Base-by-base conservation (phyloP, 2,113 vertebrate genomes). In the Oryzias woworae region DNA sequence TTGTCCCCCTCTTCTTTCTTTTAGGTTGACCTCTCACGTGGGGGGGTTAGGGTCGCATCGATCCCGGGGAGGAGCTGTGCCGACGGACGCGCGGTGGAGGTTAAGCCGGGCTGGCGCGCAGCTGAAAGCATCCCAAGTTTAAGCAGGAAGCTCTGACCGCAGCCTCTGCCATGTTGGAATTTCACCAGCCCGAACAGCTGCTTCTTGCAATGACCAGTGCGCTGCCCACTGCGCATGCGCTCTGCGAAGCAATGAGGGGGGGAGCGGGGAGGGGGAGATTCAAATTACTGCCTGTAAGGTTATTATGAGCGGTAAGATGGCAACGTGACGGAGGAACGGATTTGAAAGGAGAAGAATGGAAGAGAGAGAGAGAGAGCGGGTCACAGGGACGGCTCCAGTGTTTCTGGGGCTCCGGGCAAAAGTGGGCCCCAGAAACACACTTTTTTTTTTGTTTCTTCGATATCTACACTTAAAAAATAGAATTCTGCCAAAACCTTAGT, bases 141-240 rank as follows among this genome's bases (percentile, higher is more conserved):
- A 88, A 92, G 93, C 93, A 93, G 93, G 91, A 92, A 92, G 92
- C 94, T 93, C 94, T 92, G 95, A 94, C 94, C 94, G 92, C 94
- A 92, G 93, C 93, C 93, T 94, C 95, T 96, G 95, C 96, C 96
- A 97, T 97, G 96, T 96, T 96, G 95, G 95, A 96, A 96, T 97
- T 94, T 95, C 94, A 93, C 76, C 86, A 94, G 94, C 93, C 93
- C 69, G 93, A 95, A 95, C 95, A 95, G 95, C 95, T 96, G 95
- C 95, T 93, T 90, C 92, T 90, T 90, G 92, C 83, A 92, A 94
- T 88, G 85, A 94, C 94, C 93, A 94, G 93, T 90, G 84, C 92
- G 91, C 89, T 80, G 87, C 89, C 74, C 83, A 93, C 77, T 92
- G 92, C 94, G 95, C 95, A 94, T 94, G 95, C 94, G 95, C 85